phyloP scores from a whole-genome alignment of 1,140 invertebrate genomes.

The Ips typographus region DNA sequence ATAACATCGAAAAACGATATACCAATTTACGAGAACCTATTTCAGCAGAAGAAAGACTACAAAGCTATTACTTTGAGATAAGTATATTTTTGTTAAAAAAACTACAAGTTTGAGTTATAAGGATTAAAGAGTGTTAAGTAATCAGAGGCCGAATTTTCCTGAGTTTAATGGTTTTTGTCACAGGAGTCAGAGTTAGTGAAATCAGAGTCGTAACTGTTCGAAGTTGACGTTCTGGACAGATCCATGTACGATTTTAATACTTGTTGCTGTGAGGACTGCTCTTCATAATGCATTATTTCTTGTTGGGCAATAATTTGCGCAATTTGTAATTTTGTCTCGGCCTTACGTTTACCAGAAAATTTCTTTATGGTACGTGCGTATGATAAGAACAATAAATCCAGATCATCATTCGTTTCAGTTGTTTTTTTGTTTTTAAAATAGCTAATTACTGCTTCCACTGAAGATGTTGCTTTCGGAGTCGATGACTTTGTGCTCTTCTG shows the following conservation, averaged over 20 bases:
- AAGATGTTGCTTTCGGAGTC: conserved; percentile 16
- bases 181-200: background rate
- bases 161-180: background rate
- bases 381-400: conserved; percentile 15
- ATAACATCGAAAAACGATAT: no score
- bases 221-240: conserved; percentile 9
- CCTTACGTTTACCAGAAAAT: conserved; percentile 18
- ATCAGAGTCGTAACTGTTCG: conserved; percentile 4
- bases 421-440: conserved; percentile 15
- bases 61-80: conserved; percentile 22
- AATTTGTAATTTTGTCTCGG: conserved; percentile 24
- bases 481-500: conserved; percentile 6
- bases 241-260: background rate
- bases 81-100: conserved; percentile 11
- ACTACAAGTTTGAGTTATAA: conserved; percentile 14
- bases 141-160: no score
- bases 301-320: conserved; percentile 12
- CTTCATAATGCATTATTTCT: conserved; percentile 11
- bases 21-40: conserved; percentile 21
- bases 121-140: conserved; percentile 10
- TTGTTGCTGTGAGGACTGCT: conserved; percentile 14
- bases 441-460: conserved; percentile 9
- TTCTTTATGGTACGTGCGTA: conserved; percentile 19
- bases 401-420: conserved; percentile 4
- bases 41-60: conserved; percentile 21